Conservation (phyloP, 2,113 vertebrate genomes). For the Platichthys flesus region DNA sequence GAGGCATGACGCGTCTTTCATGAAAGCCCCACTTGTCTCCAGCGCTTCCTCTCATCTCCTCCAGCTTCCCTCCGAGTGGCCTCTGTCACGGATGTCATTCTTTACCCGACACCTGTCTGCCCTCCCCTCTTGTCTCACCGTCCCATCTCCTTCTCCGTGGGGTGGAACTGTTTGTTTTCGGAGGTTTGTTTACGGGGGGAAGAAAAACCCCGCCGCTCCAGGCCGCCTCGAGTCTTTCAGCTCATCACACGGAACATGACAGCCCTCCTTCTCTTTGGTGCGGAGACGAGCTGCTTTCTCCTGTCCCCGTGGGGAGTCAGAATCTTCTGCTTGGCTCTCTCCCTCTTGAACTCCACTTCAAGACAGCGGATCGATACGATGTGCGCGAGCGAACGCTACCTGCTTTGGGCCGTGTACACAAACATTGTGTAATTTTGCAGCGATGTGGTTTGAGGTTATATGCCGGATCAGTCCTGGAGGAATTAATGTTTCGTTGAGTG, state of each 20-base stretch:
- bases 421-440: slow-evolving; percentile 67
- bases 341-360: slow-evolving; percentile 77
- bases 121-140: slow-evolving; percentile 63
- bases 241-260: slow-evolving; percentile 84
- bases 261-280: slow-evolving; percentile 82
- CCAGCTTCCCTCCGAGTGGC: slow-evolving; percentile 53
- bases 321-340: slow-evolving; percentile 66
- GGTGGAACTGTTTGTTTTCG: slow-evolving; percentile 78
- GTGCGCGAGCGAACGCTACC: slow-evolving; percentile 56
- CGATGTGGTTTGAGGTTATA: slow-evolving; percentile 59
- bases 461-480: slow-evolving; percentile 34
- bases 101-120: slow-evolving; percentile 76
- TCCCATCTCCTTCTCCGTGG: slow-evolving; percentile 72
- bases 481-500: slow-evolving; percentile 56
- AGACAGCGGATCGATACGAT: slow-evolving; percentile 78
- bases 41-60: slow-evolving; percentile 48
- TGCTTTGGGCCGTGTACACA: slow-evolving; percentile 69
- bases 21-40: slow-evolving; percentile 48
- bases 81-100: slow-evolving; percentile 72
- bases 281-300: slow-evolving; percentile 76
- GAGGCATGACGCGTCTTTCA: slow-evolving; percentile 51
- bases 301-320: slow-evolving; percentile 72
- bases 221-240: slow-evolving; percentile 78
- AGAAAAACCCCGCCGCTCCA: slow-evolving; percentile 75
- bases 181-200: slow-evolving; percentile 78